These are phyloP conservation scores for Macrocentrus cingulum DNA, from an alignment of 1,140 invertebrate genomes.

Conservation along the genomic window DNA sequence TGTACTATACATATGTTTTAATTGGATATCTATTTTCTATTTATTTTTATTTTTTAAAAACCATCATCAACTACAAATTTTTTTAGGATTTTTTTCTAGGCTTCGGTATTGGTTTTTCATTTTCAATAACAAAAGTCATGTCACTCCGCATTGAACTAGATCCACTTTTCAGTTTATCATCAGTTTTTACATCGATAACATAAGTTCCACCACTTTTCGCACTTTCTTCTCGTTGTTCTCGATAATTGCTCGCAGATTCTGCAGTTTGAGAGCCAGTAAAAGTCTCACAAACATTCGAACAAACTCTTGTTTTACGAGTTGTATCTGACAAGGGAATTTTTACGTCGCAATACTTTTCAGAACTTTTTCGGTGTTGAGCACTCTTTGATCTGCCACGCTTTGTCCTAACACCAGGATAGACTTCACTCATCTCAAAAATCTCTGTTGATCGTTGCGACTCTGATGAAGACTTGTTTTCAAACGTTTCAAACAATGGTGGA, in stretches of 20 bases:
- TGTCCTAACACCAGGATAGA: not conserved
- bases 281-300: constrained; percentile 21
- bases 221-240: constrained; percentile 11
- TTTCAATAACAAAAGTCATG: constrained; percentile 49
- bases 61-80: not conserved
- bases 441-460: constrained; percentile 12
- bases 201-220: constrained; percentile 45
- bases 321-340: too few species aligned
- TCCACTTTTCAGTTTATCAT: constrained; percentile 29
- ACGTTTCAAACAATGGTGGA: constrained; percentile 7
- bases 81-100: constrained; percentile 25
- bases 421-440: constrained; percentile 12
- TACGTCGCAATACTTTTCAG: too few species aligned
- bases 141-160: constrained; percentile 43
- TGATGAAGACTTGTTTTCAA: constrained; percentile 14
- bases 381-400: constrained; percentile 27
- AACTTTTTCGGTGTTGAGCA: constrained; percentile 20
- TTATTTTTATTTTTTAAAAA: too few species aligned
- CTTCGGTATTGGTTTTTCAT: constrained; percentile 40
- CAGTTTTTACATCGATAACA: constrained; percentile 35
- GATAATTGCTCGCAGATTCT: too few species aligned
- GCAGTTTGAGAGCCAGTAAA: too few species aligned
- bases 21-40: too few species aligned
- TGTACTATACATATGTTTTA: too few species aligned
- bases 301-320: too few species aligned